Evolutionary conservation across 1,140 invertebrate species (phyloP).

Genomic region (Ladona fulva): DNA sequence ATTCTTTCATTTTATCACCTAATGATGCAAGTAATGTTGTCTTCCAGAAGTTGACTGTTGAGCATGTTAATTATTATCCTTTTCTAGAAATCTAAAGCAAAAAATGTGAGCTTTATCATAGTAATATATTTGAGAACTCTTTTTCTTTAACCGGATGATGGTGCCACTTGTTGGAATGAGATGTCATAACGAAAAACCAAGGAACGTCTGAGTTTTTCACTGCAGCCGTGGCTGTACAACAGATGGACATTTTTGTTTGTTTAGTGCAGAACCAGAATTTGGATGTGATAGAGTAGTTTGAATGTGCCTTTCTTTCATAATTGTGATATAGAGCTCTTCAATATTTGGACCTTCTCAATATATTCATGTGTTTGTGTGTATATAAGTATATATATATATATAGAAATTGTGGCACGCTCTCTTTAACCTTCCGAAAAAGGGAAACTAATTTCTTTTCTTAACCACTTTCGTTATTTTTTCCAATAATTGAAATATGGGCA

Average conservation of each 20-base stretch:
- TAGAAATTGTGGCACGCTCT: neutral
- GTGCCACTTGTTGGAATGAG: neutral
- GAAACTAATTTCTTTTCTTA: constrained; percentile 1
- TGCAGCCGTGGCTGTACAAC: neutral
- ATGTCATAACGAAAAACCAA: neutral
- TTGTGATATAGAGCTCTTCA: constrained; percentile 9
- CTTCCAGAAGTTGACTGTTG: constrained; percentile 4
- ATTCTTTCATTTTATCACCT: neutral
- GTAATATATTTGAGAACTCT: too few species aligned
- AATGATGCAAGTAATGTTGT: neutral
- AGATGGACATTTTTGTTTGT: neutral
- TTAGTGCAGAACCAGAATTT: neutral
- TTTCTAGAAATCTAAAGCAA: neutral
- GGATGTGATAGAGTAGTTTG: constrained; percentile 4
- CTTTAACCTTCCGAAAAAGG: neutral
- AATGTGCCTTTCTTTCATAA: constrained; percentile 1
- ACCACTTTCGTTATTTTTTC: neutral
- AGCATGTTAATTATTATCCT: neutral
- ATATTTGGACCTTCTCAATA: constrained; percentile 7
- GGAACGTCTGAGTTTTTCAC: neutral
- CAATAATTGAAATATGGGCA: neutral
- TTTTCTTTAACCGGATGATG: neutral
- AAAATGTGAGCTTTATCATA: neutral
- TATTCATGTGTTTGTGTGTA: neutral
- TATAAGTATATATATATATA: neutral